These are phyloP conservation scores for Brachyptera putata DNA, from an alignment of 2,888 invertebrate species.

Conservation along the genomic window DNA sequence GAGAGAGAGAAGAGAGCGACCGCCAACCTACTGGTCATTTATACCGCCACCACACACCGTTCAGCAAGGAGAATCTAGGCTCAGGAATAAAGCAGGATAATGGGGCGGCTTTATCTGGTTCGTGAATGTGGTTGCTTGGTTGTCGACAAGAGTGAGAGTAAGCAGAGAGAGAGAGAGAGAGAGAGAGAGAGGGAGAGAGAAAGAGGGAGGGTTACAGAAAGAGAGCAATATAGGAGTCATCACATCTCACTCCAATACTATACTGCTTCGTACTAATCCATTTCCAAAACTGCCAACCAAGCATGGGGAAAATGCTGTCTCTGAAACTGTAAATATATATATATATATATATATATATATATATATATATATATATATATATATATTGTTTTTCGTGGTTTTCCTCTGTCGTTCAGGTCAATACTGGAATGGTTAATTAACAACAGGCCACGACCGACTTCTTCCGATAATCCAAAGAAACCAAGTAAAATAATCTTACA, in stretches of 20 bases:
- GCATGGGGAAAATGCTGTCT: no score
- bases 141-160: neutral
- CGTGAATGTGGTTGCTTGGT: constrained; percentile 11
- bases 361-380: no score
- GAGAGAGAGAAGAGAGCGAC: neutral
- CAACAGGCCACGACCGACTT: no score
- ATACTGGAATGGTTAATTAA: no score
- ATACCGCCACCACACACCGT: constrained; percentile 23
- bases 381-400: no score
- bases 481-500: no score
- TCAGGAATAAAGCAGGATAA: constrained; percentile 22
- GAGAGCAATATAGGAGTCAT: neutral
- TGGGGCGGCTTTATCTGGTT: constrained; percentile 32
- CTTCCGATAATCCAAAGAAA: no score
- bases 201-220: neutral
- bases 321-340: no score
- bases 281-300: constrained; percentile 31
- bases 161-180: no score
- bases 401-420: no score
- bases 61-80: neutral
- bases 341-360: no score
- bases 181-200: no score
- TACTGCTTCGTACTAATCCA: constrained; percentile 30
- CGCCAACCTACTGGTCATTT: constrained; percentile 30
- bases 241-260: neutral